Evolutionary conservation across 1,140 invertebrate genomes (phyloP).

Genomic region (Polyergus mexicanus): DNA sequence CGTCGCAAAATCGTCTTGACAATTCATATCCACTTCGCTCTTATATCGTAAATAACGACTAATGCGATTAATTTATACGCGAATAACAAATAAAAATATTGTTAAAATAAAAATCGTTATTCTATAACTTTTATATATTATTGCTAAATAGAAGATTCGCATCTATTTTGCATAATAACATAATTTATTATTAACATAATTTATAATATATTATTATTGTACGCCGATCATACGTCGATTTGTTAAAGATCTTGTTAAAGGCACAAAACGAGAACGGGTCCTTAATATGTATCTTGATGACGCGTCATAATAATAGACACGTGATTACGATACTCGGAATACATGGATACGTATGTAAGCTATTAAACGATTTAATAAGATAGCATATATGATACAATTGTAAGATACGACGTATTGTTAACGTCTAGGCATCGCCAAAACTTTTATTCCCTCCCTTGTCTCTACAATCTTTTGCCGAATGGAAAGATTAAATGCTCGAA

Average conservation of each 20-base stretch:
- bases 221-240: neutral
- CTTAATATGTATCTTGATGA: neutral
- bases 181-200: constrained; percentile 48
- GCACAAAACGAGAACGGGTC: neutral
- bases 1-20: neutral
- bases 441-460: neutral
- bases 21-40: neutral
- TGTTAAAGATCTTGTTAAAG: constrained; percentile 28
- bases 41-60: neutral
- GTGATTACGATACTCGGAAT: constrained; percentile 10
- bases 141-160: constrained; percentile 20
- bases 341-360: constrained; percentile 25
- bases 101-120: neutral
- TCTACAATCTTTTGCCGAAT: neutral
- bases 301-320: constrained; percentile 8
- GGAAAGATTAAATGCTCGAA: neutral
- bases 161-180: constrained; percentile 18
- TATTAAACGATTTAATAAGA: constrained; percentile 47
- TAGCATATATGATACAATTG: constrained; percentile 52
- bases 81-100: neutral
- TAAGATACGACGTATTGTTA: constrained; percentile 26
- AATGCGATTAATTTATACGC: neutral
- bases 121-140: constrained; percentile 9
- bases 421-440: neutral
- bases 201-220: too few relatives aligned